phyloP scores from a whole-genome alignment of 53 echinoderm and acorn worm species.

The Stichopus horrens region DNA sequence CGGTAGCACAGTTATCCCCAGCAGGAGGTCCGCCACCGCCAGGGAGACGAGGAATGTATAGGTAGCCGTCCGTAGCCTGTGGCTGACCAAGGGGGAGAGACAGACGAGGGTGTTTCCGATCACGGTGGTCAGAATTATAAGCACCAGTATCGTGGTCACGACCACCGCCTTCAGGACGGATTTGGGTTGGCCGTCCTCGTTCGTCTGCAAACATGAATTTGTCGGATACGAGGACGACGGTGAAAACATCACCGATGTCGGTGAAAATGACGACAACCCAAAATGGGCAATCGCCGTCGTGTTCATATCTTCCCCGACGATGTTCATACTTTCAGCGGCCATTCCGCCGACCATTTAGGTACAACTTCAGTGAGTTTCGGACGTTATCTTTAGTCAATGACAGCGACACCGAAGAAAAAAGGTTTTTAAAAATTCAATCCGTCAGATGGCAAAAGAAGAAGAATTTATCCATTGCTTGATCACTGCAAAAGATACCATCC shows the following conservation, averaged over 20 bases:
- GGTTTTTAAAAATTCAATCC: background rate
- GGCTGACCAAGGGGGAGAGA: constrained; percentile 76
- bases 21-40: constrained; percentile 76
- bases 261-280: too few species aligned
- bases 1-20: constrained; percentile 81
- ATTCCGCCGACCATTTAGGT: too few species aligned
- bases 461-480: too few species aligned
- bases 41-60: constrained; percentile 83
- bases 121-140: constrained; percentile 77
- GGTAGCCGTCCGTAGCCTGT: constrained; percentile 79
- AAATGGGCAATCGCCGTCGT: background rate
- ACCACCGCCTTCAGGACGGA: constrained; percentile 11
- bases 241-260: too few species aligned
- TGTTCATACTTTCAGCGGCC: background rate
- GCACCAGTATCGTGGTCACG: constrained; percentile 54
- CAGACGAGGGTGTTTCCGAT: constrained; percentile 80
- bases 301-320: background rate
- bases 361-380: too few species aligned
- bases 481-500: background rate
- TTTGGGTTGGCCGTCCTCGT: background rate
- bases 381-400: too few species aligned
- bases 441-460: too few species aligned
- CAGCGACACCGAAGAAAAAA: background rate
- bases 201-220: too few species aligned
- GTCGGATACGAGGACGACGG: too few species aligned